A percentile compares a stretch with the other conserved stretches of the same genome.
phyloP scores from a whole-genome alignment of 2,113 vertebrate genomes.

The Taxidea taxus region DNA sequence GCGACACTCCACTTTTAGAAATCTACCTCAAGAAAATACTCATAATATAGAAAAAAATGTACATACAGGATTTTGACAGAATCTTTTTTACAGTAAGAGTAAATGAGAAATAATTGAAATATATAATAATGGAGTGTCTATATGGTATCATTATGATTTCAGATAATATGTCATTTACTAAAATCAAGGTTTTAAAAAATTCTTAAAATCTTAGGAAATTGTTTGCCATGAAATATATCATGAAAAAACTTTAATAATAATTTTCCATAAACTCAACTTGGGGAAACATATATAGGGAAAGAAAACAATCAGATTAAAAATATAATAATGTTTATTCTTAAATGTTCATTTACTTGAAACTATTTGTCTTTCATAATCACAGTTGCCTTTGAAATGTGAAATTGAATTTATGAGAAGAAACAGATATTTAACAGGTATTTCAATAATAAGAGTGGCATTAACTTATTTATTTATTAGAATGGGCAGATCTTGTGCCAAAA shows the following conservation, averaged over 20 bases:
- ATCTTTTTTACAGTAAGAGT: not conserved
- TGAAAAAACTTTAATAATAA: not conserved
- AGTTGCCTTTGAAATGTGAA: not conserved
- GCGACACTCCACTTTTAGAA: not conserved
- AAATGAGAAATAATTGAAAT: not conserved
- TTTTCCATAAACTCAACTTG: not conserved
- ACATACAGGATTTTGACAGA: not conserved
- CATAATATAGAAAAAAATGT: not conserved
- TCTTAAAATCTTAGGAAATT: not conserved
- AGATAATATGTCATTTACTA: not conserved
- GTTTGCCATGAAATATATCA: not conserved
- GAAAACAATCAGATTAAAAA: not conserved
- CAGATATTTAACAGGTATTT: not conserved
- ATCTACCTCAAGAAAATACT: not conserved
- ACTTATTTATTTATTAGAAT: conserved; percentile 22
- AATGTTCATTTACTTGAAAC: not conserved
- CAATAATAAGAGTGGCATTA: not conserved
- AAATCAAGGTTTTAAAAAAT: not conserved
- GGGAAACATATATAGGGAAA: not conserved
- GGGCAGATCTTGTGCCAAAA: not conserved
- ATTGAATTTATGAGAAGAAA: not conserved
- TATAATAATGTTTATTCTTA: not conserved
- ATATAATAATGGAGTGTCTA: not conserved
- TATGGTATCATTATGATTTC: not conserved
- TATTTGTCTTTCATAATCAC: not conserved